Conservation (phyloP, 2,797 vertebrate genomes). For the Peromyscus melanophrys region DNA sequence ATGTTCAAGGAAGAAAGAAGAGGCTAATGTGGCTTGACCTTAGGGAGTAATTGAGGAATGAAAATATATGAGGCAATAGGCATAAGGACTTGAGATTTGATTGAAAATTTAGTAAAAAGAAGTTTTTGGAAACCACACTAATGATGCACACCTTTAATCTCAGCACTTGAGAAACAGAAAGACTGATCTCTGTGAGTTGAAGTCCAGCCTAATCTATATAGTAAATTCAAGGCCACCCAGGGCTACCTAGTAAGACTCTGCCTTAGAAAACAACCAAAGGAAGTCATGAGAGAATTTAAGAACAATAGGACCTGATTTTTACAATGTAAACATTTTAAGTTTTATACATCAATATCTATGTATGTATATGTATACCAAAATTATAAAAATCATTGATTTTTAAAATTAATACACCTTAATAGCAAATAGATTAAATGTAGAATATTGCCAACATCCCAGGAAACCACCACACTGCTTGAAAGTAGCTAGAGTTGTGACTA, state of each 20-base stretch:
- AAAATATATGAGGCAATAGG: neutral
- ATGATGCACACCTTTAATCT: neutral
- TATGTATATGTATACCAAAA: neutral
- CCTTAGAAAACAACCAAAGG: neutral
- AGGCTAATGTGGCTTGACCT: neutral
- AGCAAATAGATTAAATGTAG: constrained; percentile 34
- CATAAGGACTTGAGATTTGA: neutral
- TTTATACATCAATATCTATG: neutral
- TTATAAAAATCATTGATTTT: neutral
- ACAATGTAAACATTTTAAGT: neutral
- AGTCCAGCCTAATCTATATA: neutral
- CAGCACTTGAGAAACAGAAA: neutral
- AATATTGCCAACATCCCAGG: neutral
- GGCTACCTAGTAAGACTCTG: neutral
- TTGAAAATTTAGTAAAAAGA: neutral
- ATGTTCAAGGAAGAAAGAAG: constrained; percentile 44
- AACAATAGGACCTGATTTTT: constrained; percentile 55
- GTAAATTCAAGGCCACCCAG: neutral
- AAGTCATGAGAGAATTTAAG: constrained; percentile 18
- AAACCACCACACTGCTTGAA: neutral
- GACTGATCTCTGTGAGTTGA: neutral
- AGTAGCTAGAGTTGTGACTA: neutral
- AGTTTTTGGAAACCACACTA: neutral
- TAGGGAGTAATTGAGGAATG: neutral
- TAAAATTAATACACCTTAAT: neutral